Base-by-base conservation (phyloP, 2,888 invertebrate genomes). In the Bhutanitis thaidina region DNA sequence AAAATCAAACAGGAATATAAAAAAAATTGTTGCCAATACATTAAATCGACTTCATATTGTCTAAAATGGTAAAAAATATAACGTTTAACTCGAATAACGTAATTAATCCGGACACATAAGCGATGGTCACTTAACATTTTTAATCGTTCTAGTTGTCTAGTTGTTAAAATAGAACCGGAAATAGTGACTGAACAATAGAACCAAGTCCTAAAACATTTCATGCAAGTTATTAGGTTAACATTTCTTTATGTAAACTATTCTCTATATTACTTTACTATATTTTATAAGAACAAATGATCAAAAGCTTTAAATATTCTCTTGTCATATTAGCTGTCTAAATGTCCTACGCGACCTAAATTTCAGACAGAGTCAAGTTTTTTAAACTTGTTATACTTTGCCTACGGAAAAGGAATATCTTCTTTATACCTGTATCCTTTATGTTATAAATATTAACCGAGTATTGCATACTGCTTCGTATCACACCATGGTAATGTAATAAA, bases 321-420 rank as follows among this genome's bases (percentile, higher is more conserved):
- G 3, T 5, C 12, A 34, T 7, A 12, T 12, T 12, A 34, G 34
- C 32, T 34, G 34, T 39, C 35, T 45, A 45, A 36, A 29, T 15
- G 16, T 51, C 29, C 45, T 51, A 46, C 36, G 16, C 37, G 7
- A 12, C 32, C 50, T 51, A 45, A 12, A 36, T 20, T 38, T 39
- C 13, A 27, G 40, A 51, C 30, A 30, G 35, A n/a, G 35, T 29
- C 29, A 52, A 54, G 54, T 57, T 57, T 57, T 54, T 46, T 39
- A 53, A 54, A 53, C 54, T 38, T 50, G 41, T 46, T 43, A 35
- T 44, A 41, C 51, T 59, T 61, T 53, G 60, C 58, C 58, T 60
- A 64, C 50, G 57, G 61, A 60, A 61, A 62, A 57, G 43, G 49
- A 41, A 47, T 34, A 40, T 45, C 55, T 36, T 37, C 34, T 39